Evolutionary conservation across 2,797 vertebrate species (phyloP), one percentile per base, ranked within the genome.

Genomic region (Urophycis tenuis): DNA sequence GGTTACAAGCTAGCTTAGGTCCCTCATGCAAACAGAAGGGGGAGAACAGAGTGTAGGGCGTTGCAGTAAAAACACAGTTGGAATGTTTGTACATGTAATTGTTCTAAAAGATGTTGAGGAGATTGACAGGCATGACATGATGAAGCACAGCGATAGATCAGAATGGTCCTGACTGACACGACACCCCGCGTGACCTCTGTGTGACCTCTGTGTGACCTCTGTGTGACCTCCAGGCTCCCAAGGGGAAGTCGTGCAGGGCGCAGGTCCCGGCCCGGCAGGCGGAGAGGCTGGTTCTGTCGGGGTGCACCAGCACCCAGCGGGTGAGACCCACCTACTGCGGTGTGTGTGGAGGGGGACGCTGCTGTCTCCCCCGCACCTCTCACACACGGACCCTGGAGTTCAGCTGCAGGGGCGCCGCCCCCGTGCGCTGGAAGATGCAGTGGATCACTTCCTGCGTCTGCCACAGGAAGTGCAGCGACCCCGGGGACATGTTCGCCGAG

Each of bases 391-490:
- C 93, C 0, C 87, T 99, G 69, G 89, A 93, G 84, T 99, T 99
- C 81, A 92, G 92, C 15, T 99, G 97, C 80, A 93, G 93, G 73
- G 93, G 87, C 0, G 95, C 95, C 85, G 87, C 92, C 60, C 92
- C 77, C 19, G 92, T 94, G 31, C 91, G 90, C 77, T 98, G 98
- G 97, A 96, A 94, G 91, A 96, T 99, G 95, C 95, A 96, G 89
- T 98, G 96, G 98, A 94, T 98, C 84, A 96, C 89, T 0, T 98
- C 97, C 0, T 99, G 97, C 0, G 94, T 96, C 77, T 99, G 97
- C 80, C 95, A 97, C 84, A 94, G 88, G 89, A 92, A 90, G 45
- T 99, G 97, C 84, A 92, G 72, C 34, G 89, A 95, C 75, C 94
- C 95, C 0, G 94, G 89, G 32, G 94, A 99, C 86, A 87, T 95